Evolutionary conservation across 2,888 invertebrate species (phyloP).

Genomic region (Andrena marginata): DNA sequence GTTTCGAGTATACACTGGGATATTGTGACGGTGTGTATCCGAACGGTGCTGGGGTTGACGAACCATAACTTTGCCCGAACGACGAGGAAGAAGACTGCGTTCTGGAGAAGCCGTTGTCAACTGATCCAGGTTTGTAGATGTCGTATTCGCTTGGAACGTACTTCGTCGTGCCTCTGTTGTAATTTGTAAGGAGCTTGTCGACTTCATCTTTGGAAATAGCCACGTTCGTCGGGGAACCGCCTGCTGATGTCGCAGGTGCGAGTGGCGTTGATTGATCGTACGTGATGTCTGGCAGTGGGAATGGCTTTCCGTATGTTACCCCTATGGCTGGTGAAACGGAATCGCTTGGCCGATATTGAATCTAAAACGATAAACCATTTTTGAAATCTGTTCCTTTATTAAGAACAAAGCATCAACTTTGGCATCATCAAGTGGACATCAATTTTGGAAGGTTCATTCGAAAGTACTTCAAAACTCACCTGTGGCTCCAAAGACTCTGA

Average conservation of each 20-base stretch:
- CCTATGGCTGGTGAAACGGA: conserved; percentile 60
- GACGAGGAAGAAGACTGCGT: conserved; percentile 47
- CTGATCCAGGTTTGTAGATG: conserved; percentile 47
- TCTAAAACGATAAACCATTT: conserved; percentile 23
- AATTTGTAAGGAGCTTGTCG: conserved; percentile 70
- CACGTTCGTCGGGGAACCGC: conserved; percentile 66
- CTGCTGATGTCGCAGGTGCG: conserved; percentile 28
- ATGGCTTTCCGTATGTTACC: conserved; percentile 74
- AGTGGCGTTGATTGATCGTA: conserved; percentile 60
- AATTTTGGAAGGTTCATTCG: neutral
- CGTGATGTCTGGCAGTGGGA: conserved; percentile 59
- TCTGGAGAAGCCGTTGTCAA: conserved; percentile 31
- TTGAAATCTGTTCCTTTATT: too few relatives aligned
- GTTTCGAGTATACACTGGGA: conserved; percentile 65
- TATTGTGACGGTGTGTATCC: conserved; percentile 50
- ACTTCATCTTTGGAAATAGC: conserved; percentile 67
- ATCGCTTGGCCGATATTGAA: conserved; percentile 62
- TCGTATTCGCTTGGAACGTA: conserved; percentile 74
- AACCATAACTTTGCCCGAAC: conserved; percentile 28
- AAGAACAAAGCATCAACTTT: too few relatives aligned
- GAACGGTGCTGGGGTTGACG: conserved; percentile 28
- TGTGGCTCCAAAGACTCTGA: conserved; percentile 40
- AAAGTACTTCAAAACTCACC: conserved; percentile 6
- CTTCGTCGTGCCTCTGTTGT: conserved; percentile 76
- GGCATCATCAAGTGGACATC: too few relatives aligned